Percentiles rank a stretch among this genome's conserved stretches.
Evolutionary conservation across 2,113 vertebrate species (phyloP).

Genomic region (Lucifuga dentata): DNA sequence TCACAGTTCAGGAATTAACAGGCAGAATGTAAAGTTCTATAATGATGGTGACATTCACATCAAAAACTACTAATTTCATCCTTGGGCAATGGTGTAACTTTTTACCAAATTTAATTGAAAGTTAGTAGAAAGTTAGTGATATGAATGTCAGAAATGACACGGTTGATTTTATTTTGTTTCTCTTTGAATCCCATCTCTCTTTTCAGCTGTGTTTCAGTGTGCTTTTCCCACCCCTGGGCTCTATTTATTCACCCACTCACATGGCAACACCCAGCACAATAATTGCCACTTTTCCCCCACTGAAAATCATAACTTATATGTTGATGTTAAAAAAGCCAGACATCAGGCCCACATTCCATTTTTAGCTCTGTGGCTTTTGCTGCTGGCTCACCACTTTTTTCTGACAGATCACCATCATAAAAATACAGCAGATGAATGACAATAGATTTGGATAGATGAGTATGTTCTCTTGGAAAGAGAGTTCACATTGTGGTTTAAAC

Average conservation of each 20-base stretch:
- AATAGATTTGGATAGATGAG: constrained; percentile 25
- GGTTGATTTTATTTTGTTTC: neutral
- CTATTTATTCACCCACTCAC: constrained; percentile 48
- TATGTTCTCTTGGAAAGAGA: constrained; percentile 21
- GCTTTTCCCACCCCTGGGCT: constrained; percentile 33
- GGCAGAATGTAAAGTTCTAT: too few relatives aligned
- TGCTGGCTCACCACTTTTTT: constrained; percentile 43
- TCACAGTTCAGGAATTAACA: too few relatives aligned
- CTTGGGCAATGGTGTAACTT: too few relatives aligned
- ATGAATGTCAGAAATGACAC: neutral
- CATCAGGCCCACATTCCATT: constrained; percentile 50
- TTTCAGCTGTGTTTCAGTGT: constrained; percentile 32
- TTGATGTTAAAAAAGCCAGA: constrained; percentile 43
- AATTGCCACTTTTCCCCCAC: constrained; percentile 56
- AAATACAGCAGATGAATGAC: constrained; percentile 35
- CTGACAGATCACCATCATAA: constrained; percentile 57
- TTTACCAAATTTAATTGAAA: too few relatives aligned
- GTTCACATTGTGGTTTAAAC: constrained; percentile 20
- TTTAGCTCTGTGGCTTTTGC: constrained; percentile 62
- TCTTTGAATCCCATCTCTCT: constrained; percentile 20
- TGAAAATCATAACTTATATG: constrained; percentile 60
- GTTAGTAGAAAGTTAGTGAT: too few relatives aligned
- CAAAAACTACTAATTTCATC: too few relatives aligned
- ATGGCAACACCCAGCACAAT: constrained; percentile 59
- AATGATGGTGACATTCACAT: too few relatives aligned